Evolutionary conservation across 2,797 vertebrate genomes (phyloP), one percentile per base, ranked within the genome.

Genomic region (Lutjanus argentimaculatus): DNA sequence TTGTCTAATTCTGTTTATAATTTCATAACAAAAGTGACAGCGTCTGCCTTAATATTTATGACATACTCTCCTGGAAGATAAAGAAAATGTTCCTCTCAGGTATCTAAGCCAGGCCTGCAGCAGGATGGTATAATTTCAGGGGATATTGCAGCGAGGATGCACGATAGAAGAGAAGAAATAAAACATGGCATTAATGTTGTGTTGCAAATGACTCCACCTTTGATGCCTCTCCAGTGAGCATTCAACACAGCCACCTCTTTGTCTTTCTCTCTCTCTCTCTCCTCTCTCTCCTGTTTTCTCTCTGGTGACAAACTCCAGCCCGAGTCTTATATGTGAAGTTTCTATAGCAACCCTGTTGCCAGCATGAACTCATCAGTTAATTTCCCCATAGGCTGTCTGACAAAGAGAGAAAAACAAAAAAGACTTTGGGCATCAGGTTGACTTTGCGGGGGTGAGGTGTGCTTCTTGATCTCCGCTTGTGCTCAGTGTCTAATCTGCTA

Each of bases 331-430:
- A 91, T 92, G 83, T 91, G 87, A 93, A 88, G 94, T 94, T 93
- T 93, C 92, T 93, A 94, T 94, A 93, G 93, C 92, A 94, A 94
- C 93, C 70, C 71, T 74, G 81, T 90, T 92, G 84, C 88, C 86
- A 75, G 84, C 83, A 74, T 91, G 92, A 90, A 87, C 89, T 91
- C 88, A 89, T 92, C 88, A 90, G 88, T 91, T 94, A 94, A 94
- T 94, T 95, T 95, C 92, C 93, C 94, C 67, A 79, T 22, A 90
- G 94, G 87, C 90, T 64, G 80, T 52, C 85, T 81, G 84, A 90
- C 85, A 85, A 86, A 90, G 74, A 63, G 67, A 89, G 82, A 89
- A 87, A 85, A 86, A 89, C 66, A 80, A 77, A 72, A 81, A 77
- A 52, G 77, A 81, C 77, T 84, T 77, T 57, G 81, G 82, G 79